These are phyloP conservation scores for Macrocentrus cingulum DNA, from an alignment of 1,140 invertebrate genomes.

Conservation along the genomic window DNA sequence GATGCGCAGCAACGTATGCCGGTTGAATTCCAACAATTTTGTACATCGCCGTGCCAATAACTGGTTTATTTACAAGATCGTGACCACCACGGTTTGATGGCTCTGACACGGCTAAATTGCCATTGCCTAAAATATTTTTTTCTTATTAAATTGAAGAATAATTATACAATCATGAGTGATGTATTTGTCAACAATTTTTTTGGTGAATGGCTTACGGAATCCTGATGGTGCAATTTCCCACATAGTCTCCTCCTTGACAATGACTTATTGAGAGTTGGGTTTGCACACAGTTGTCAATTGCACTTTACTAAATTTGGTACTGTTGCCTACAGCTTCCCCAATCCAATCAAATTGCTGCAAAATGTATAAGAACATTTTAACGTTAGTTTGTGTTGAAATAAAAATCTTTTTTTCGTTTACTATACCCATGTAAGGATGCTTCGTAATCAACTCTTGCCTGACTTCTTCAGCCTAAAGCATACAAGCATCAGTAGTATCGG, in stretches of 20 bases:
- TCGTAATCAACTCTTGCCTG: conserved; percentile 69
- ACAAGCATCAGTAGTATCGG: too few species aligned
- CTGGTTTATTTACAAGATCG: conserved; percentile 46
- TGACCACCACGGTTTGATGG: conserved; percentile 50
- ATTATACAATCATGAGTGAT: conserved; percentile 8
- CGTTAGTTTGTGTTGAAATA: not conserved
- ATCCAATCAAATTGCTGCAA: conserved; percentile 76
- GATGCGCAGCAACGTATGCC: conserved; percentile 88
- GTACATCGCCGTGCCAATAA: conserved; percentile 55
- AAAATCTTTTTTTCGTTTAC: conserved; percentile 23
- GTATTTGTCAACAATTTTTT: conserved; percentile 43
- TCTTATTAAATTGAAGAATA: too few species aligned
- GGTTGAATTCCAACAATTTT: conserved; percentile 80
- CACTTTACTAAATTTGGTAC: conserved; percentile 65
- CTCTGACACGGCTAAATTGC: conserved; percentile 56
- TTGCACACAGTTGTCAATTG: conserved; percentile 76
- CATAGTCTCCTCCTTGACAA: conserved; percentile 44
- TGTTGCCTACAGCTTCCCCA: conserved; percentile 84
- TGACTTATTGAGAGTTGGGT: conserved; percentile 38
- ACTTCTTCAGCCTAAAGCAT: conserved; percentile 87
- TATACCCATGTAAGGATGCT: conserved; percentile 75
- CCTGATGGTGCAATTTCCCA: conserved; percentile 55
- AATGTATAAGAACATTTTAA: conserved; percentile 60
- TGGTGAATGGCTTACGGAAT: conserved; percentile 56
- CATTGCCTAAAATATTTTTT: conserved; percentile 51